Conservation (phyloP, 1,140 invertebrate species). For the Drosophila leontia region DNA sequence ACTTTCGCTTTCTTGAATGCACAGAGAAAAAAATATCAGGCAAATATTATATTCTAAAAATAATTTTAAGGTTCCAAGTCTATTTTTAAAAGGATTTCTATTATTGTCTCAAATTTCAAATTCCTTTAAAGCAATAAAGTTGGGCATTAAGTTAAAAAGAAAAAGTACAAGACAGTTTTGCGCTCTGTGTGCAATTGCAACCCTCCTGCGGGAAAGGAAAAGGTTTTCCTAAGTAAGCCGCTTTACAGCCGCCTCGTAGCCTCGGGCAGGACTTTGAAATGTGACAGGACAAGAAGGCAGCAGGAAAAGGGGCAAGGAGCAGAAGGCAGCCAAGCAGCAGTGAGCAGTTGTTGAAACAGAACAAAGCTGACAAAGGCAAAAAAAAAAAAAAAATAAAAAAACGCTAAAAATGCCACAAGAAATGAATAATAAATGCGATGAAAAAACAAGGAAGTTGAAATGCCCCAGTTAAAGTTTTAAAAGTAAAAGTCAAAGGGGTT, state of each 20-base stretch:
- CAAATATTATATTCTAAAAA: neutral
- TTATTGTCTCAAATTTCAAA: neutral
- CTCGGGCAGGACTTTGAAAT: constrained; percentile 43
- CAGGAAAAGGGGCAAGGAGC: constrained; percentile 17
- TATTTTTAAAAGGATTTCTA: neutral
- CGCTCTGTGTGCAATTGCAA: constrained; percentile 28
- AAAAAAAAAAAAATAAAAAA: constrained; percentile 3
- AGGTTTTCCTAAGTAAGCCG: constrained; percentile 42
- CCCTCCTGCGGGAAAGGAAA: constrained; percentile 12
- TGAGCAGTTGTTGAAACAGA: constrained; percentile 54
- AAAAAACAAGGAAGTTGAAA: constrained; percentile 7
- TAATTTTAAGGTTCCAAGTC: neutral
- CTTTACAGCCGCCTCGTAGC: constrained; percentile 31
- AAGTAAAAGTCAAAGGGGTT: constrained; percentile 24
- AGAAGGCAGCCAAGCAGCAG: constrained; percentile 27
- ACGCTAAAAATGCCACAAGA: constrained; percentile 52
- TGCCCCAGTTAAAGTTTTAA: constrained; percentile 20
- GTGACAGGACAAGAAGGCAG: constrained; percentile 27
- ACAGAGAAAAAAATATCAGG: neutral
- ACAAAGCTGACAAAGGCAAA: constrained; percentile 44
- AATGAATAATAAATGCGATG: constrained; percentile 68
- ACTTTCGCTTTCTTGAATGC: constrained; percentile 18
- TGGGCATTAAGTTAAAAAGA: neutral
- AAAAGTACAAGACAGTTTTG: neutral
- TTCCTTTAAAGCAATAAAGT: neutral